Conservation (phyloP, 1,140 invertebrate species). For the Magallana ariakensis region DNA sequence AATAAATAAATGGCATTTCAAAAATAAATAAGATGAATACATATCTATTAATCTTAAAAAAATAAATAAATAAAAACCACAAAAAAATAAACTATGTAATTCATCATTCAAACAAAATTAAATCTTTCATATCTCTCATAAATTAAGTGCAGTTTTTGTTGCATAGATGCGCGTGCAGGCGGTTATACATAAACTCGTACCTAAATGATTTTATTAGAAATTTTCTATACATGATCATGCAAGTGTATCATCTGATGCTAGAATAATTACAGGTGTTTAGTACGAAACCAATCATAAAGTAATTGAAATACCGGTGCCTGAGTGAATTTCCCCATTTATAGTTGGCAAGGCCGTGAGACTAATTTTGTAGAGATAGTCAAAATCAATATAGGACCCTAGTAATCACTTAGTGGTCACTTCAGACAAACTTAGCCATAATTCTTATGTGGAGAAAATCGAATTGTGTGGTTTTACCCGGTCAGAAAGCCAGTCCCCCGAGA, state of each 20-base stretch:
- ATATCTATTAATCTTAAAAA: too few relatives aligned
- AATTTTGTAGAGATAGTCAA: slow-evolving; percentile 34
- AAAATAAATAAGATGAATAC: too few relatives aligned
- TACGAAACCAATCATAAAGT: slow-evolving; percentile 3
- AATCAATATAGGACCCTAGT: slow-evolving; percentile 32
- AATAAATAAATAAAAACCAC: too few relatives aligned
- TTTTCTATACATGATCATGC: neutral
- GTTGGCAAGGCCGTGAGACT: slow-evolving; percentile 5
- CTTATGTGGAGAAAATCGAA: slow-evolving; percentile 35
- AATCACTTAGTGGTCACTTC: slow-evolving; percentile 42
- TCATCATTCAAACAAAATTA: too few relatives aligned
- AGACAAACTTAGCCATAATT: slow-evolving; percentile 32
- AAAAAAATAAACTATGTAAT: too few relatives aligned
- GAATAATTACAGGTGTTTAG: slow-evolving; percentile 37
- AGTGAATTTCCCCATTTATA: slow-evolving; percentile 32
- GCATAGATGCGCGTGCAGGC: neutral
- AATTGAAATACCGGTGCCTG: slow-evolving; percentile 18
- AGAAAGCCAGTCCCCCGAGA: neutral
- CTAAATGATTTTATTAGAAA: neutral
- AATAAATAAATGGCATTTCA: too few relatives aligned
- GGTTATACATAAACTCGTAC: neutral
- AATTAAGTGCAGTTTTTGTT: neutral
- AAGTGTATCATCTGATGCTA: slow-evolving; percentile 22
- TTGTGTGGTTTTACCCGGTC: slow-evolving; percentile 44
- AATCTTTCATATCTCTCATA: too few relatives aligned